Conservation (phyloP, 2,797 vertebrate genomes). For the Coregonus ussuriensis region DNA sequence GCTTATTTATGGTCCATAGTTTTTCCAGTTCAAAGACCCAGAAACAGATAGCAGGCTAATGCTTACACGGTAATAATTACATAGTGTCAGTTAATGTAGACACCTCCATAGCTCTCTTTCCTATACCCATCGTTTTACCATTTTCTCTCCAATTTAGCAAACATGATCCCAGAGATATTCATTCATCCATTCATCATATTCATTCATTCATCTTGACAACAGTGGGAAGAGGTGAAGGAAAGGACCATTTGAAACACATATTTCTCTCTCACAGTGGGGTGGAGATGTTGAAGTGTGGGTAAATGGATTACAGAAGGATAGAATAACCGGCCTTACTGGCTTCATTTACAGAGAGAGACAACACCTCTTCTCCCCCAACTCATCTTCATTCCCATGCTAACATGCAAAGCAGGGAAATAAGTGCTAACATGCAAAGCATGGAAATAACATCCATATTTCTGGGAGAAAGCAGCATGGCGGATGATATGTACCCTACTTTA, state of each 20-base stretch:
- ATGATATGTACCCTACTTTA: background rate
- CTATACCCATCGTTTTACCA: background rate
- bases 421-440: background rate
- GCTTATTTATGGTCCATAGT: background rate
- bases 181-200: slow-evolving; percentile 35
- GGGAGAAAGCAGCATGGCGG: background rate
- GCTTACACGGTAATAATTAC: background rate
- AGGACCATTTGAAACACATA: slow-evolving; percentile 23
- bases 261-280: slow-evolving; percentile 19
- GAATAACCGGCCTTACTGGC: slow-evolving; percentile 26
- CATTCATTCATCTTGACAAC: slow-evolving; percentile 7
- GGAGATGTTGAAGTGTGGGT: slow-evolving; percentile 13
- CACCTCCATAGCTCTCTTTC: background rate
- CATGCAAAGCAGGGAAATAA: no score
- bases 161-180: slow-evolving; percentile 40
- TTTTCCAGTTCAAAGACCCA: background rate
- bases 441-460: background rate
- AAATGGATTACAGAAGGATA: slow-evolving; percentile 11
- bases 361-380: background rate
- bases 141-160: background rate
- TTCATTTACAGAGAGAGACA: slow-evolving; percentile 12
- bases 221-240: slow-evolving; percentile 42
- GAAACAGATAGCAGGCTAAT: background rate
- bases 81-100: background rate
- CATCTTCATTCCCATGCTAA: background rate